Percentiles rank a stretch among this genome's conserved stretches.
phyloP scores from a whole-genome alignment of 2,888 invertebrate genomes.

The Lepidonotus clava region DNA sequence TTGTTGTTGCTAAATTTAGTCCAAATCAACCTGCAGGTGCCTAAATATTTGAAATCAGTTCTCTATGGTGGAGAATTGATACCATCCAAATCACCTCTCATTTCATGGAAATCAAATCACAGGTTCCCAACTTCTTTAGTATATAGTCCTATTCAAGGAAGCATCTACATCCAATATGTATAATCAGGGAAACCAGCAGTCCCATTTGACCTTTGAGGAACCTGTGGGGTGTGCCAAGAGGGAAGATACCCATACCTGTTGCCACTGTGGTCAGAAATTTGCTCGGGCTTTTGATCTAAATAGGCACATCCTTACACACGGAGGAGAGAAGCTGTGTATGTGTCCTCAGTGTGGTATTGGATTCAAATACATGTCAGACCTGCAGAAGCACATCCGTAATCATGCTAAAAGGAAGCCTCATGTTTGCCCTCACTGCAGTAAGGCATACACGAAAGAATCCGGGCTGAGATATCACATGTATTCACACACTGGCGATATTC shows the following conservation, averaged over 20 bases:
- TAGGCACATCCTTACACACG: neutral
- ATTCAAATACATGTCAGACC: neutral
- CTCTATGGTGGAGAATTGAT: no score
- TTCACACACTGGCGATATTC: no score
- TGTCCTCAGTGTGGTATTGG: neutral
- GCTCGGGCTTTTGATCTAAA: neutral
- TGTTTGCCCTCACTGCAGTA: no score
- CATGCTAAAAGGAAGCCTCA: neutral
- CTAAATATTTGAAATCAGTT: no score
- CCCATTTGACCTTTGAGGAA: no score
- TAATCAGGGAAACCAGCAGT: no score
- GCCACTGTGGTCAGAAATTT: neutral
- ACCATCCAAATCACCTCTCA: no score
- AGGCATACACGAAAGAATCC: no score
- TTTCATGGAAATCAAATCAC: neutral
- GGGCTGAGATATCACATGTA: no score
- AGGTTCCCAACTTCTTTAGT: neutral
- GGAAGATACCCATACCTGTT: neutral
- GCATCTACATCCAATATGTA: neutral
- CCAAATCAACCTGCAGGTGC: no score
- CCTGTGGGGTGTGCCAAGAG: neutral
- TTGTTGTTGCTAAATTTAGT: no score
- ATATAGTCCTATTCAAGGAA: neutral
- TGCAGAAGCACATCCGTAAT: neutral
- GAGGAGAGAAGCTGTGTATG: neutral